Evolutionary conservation across 2,797 vertebrate species (phyloP), one percentile per base, ranked within the genome.

Genomic region (Galago senegalensis): DNA sequence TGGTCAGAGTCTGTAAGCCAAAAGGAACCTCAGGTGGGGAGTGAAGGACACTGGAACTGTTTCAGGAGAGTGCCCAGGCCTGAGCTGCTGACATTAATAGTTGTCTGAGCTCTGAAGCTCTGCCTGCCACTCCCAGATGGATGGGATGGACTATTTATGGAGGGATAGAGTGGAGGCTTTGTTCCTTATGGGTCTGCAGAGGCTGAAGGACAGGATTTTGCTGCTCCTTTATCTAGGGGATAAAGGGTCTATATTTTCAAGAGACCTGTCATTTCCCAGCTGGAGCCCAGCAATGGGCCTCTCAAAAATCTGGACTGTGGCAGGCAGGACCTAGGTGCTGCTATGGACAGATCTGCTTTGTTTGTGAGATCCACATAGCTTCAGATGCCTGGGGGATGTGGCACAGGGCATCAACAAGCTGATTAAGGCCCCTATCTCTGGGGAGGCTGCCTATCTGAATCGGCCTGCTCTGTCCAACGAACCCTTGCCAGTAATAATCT

Each of bases 401-500:
- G 23, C 31, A 16, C 10, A 10, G 60, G 65, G 61, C 34, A 37
- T 69, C 65, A 43, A 11, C 29, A 46, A 67, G 37, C 40, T 34
- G 23, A 53, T 20, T 7, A 85, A 73, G 72, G 37, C 3, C 31
- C 31, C 46, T 20, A 13, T 58, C 86, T 84, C 86, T 27, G 37
- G 34, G 79, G 63, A 60, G 37, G 31, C 82, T 60, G 60, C 40
- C 79, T 27, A 0, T 69, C 60, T 91, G 46, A 67, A 40, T 93
- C 14, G 23, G 87, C 37, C n/a, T 76, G 23, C 65, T 72, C 92
- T 82, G 81, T 58, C 82, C 93, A 63, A 60, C 31, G 73, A 56
- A 82, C 5, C 72, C 79, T 37, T 61, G 65, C 46, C 82, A 69
- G 75, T 72, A 49, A 86, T n/a, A 86, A 87, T 73, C 56, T 91